These are phyloP conservation scores for Arctopsyche grandis DNA, from an alignment of 1,140 invertebrate species.

Conservation along the genomic window DNA sequence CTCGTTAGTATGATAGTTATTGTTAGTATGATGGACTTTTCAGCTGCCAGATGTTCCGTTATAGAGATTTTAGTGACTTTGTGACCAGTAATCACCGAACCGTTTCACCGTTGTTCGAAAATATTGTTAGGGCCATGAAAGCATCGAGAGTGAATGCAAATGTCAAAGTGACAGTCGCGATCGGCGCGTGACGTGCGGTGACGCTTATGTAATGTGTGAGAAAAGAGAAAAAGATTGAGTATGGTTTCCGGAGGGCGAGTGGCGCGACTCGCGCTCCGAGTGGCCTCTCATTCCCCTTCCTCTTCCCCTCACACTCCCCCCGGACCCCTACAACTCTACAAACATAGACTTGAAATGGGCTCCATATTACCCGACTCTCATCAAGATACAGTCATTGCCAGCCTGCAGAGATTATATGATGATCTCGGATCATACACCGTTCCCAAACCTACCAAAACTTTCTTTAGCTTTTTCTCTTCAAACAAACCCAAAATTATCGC, in stretches of 20 bases:
- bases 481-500: slow-evolving; percentile 64
- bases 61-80: no score
- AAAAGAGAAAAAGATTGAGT: neutral
- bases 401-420: slow-evolving; percentile 76
- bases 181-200: neutral
- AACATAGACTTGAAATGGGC: slow-evolving; percentile 41
- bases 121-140: neutral
- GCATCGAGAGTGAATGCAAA: neutral
- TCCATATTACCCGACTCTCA: slow-evolving; percentile 69
- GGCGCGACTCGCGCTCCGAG: neutral
- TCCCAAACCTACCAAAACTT: slow-evolving; percentile 57
- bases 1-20: no score
- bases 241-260: slow-evolving; percentile 5
- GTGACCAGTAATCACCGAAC: no score
- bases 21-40: no score
- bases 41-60: no score
- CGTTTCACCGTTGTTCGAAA: no score
- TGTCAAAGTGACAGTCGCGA: neutral
- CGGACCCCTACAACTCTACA: slow-evolving; percentile 30
- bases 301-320: neutral
- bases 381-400: slow-evolving; percentile 75
- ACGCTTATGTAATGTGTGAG: neutral
- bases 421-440: slow-evolving; percentile 73
- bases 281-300: neutral
- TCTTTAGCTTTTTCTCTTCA: slow-evolving; percentile 63